Percentiles rank a stretch among this genome's conserved stretches.
Conservation (phyloP, 1,140 invertebrate species). For the Cydia fagiglandana region DNA sequence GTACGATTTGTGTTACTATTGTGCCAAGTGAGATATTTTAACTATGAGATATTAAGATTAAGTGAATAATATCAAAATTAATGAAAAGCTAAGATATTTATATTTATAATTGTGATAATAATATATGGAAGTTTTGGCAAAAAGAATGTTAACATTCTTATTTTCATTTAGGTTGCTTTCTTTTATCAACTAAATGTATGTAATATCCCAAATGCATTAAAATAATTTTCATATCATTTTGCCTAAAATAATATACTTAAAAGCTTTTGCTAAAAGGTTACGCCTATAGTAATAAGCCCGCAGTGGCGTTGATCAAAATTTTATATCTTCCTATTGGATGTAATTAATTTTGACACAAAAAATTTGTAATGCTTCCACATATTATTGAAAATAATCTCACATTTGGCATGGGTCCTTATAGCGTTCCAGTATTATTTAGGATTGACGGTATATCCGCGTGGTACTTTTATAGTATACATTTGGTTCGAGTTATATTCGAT, state of each 20-base stretch:
- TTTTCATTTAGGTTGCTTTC: slow-evolving; percentile 14
- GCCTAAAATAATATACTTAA: neutral
- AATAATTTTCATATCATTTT: slow-evolving; percentile 53
- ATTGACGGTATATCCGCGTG: neutral
- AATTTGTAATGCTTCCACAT: slow-evolving; percentile 68
- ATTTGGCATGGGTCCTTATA: slow-evolving; percentile 49
- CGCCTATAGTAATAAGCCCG: neutral
- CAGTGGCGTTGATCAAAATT: neutral
- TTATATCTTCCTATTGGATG: neutral
- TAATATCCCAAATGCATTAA: slow-evolving; percentile 50
- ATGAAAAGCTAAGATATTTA: slow-evolving; percentile 71
- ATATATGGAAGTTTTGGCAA: slow-evolving; percentile 77
- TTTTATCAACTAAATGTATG: slow-evolving; percentile 20
- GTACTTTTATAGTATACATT: neutral
- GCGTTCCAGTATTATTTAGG: slow-evolving; percentile 30
- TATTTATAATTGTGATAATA: slow-evolving; percentile 76
- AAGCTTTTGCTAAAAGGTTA: neutral
- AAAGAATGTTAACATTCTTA: slow-evolving; percentile 47
- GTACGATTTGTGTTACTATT: slow-evolving; percentile 73
- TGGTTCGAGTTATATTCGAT: neutral
- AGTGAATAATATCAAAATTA: slow-evolving; percentile 76
- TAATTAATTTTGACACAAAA: slow-evolving; percentile 11
- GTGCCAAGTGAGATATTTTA: slow-evolving; percentile 76
- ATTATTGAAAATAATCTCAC: slow-evolving; percentile 71
- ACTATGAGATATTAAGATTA: slow-evolving; percentile 76